Evolutionary conservation across 2,797 vertebrate species (phyloP), one percentile per base, ranked within the genome.

Genomic region (Pagetopsis macropterus): DNA sequence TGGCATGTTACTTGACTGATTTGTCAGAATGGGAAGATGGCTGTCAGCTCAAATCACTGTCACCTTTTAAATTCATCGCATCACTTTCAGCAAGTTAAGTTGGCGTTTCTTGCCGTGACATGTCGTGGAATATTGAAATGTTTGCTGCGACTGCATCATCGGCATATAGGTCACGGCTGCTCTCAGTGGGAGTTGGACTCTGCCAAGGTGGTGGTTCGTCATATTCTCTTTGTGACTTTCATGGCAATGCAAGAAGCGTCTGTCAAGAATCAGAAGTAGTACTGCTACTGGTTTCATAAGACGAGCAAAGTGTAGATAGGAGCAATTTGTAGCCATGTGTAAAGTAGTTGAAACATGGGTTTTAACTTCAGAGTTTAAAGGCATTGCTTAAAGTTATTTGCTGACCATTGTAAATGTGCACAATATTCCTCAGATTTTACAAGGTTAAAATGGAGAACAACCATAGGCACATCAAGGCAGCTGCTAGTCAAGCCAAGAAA

Each of bases 31-130:
- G 62, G 46, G 21, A 78, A 64, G 49, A 76, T 6, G 15, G 43
- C 67, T 82, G 82, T 87, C 84, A 78, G 49, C 66, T 82, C 40
- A 55, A 54, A 58, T 87, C 61, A 70, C 62, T 64, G 52, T 82
- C 67, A 62, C 46, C 56, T 77, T 73, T 77, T 56, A 65, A 76
- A 79, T 73, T 45, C 63, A 83, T 62, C 13, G 19, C 41, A 72
- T 76, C 23, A n/a, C 71, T 82, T 63, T 69, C 41, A 82, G 61
- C 76, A 37, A 52, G 56, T 63, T 45, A 72, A 59, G 48, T 4
- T 68, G 58, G 67, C 61, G 50, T 62, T 70, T 79, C 52, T 52
- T 61, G 17, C 70, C 21, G 19, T 73, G 80, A 73, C 67, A 78
- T 54, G 54, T 21, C 41, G 12, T 41, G 40, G 11, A 70, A 48